Evolutionary conservation across 2,113 vertebrate genomes (phyloP), one percentile per base, ranked within the genome.

Genomic region (Saimiri boliviensis): DNA sequence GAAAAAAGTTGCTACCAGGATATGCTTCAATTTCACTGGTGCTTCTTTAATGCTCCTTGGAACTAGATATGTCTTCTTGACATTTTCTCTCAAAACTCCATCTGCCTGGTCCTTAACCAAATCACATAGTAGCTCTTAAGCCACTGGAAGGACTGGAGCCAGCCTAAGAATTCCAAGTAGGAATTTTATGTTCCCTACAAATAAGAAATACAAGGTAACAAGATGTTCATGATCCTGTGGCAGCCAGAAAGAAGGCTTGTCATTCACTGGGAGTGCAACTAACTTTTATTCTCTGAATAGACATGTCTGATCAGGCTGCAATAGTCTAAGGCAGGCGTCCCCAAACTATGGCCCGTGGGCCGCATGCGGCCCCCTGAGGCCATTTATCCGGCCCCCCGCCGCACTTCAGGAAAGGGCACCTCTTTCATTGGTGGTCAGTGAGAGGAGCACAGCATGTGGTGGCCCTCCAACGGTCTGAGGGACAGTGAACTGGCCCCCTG

Each of bases 191-290:
- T 88, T 92, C 82, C 81, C 35, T 23, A 27, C 32, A 96, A 81
- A 92, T 86, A 94, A 96, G 81, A 95, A 85, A 83, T 63, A 87
- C 8, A 95, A 93, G 58, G 56, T 77, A 71, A 83, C 58, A 94
- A 79, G 68, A 92, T 47, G n/a, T 74, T 54, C 86, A 30, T 6
- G 37, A 81, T 88, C 66, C 52, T 40, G 66, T 63, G 71, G 85
- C 52, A 80, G 91, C 42, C 49, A 89, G 87, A 82, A n/a, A 80
- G 68, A 84, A 89, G 90, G 88, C 85, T 83, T 86, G 47, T 92
- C 92, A 80, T 83, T 89, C 85, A 10, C 82, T 6, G 52, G 40
- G 60, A 49, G n/a, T 90, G 54, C 93, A 42, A 70, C 56, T 95
- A 42, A 70, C 56, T 80, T 80, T 66, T 73, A 81, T 92, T 81